A percentile compares a stretch with the other conserved stretches of the same genome.
Evolutionary conservation across 2,113 vertebrate genomes (phyloP).

Genomic region (Lophochroa leadbeateri): DNA sequence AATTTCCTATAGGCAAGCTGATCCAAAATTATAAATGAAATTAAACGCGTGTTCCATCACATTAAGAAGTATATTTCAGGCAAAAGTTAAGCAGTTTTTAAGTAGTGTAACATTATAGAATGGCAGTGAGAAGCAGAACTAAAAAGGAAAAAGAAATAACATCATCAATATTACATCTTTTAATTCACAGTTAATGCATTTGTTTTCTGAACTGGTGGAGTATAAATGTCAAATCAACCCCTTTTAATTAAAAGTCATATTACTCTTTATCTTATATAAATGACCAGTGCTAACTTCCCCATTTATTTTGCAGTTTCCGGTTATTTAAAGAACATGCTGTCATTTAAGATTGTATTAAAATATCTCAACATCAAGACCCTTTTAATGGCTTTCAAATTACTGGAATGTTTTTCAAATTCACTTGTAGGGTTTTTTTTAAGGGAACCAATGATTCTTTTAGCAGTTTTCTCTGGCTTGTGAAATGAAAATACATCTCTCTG

Average conservation of each 20-base stretch:
- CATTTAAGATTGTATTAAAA: neutral
- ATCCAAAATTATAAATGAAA: neutral
- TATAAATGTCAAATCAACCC: constrained; percentile 7
- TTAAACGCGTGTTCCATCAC: accelerated
- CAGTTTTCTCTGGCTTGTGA: neutral
- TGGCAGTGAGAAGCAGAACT: neutral
- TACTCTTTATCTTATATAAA: neutral
- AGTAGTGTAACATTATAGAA: neutral
- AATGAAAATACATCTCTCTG: neutral
- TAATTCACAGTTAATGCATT: neutral
- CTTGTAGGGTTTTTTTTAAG: neutral
- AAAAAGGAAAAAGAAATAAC: neutral
- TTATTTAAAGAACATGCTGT: neutral
- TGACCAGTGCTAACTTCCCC: neutral
- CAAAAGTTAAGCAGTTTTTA: neutral
- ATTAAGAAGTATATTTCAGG: neutral
- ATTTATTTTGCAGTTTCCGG: neutral
- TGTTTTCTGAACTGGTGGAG: constrained; percentile 12
- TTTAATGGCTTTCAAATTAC: neutral
- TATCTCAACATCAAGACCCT: neutral
- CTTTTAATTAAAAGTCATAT: constrained; percentile 10
- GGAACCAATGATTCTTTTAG: neutral
- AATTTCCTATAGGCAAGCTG: neutral
- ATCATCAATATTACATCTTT: neutral
- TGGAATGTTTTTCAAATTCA: neutral